These are phyloP conservation scores for Artibeus jamaicensis DNA, from an alignment of 2,797 vertebrate genomes.

Conservation along the genomic window DNA sequence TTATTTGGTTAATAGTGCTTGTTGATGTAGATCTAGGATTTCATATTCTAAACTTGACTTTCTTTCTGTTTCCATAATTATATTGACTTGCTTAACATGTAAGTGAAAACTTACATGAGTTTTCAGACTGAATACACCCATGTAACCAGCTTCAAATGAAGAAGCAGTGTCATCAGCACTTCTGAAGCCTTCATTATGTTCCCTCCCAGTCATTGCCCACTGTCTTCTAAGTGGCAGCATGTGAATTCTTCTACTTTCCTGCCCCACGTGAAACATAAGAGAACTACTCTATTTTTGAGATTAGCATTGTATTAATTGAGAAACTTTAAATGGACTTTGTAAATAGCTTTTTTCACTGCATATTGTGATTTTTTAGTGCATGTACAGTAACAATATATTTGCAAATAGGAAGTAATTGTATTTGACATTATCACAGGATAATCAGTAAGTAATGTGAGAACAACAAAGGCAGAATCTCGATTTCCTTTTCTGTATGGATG, in stretches of 20 bases:
- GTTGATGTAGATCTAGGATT: not conserved
- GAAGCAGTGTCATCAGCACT: not conserved
- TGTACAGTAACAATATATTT: not conserved
- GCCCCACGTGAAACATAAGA: not conserved
- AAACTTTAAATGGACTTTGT: not conserved
- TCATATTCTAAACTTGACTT: not conserved
- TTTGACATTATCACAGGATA: not conserved
- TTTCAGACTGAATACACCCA: not conserved
- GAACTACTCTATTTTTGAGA: not conserved
- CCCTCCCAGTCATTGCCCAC: not conserved
- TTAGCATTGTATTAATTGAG: constrained; percentile 2
- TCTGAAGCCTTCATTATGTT: not conserved
- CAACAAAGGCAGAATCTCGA: not conserved
- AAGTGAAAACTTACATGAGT: not conserved
- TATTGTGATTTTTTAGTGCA: constrained; percentile 3
- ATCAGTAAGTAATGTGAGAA: not conserved
- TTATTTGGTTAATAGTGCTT: not conserved
- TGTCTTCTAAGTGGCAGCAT: not conserved
- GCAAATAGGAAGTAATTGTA: not conserved
- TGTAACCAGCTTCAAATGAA: not conserved
- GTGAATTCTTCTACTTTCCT: not conserved
- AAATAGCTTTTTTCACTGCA: not conserved
- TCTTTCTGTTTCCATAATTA: not conserved
- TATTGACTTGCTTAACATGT: not conserved
- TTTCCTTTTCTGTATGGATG: not conserved